Base-by-base conservation (phyloP, 2,113 vertebrate genomes). In the Ctenodactylus gundi region DNA sequence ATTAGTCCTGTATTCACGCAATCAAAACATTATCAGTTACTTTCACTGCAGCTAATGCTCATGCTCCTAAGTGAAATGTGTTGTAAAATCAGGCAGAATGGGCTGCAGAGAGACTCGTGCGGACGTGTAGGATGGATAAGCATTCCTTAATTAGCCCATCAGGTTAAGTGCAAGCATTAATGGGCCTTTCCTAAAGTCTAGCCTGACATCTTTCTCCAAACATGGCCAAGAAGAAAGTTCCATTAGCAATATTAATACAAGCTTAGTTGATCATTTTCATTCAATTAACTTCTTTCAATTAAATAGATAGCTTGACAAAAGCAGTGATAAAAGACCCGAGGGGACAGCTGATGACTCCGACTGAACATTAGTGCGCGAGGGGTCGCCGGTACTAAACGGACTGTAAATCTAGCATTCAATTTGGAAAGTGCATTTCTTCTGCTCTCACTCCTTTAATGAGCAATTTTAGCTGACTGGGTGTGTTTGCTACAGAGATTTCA, bases 251-350 rank as follows among this genome's bases (percentile, higher is more conserved):
- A 99, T 99, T 99, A 99, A 99, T 99, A 99, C 99, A 99, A 99
- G 99, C 99, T 99, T 99, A 99, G 99, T 99, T 99, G 99, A 99
- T 99, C 99, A 99, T 99, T 99, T 99, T 99, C 99, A 99, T 99
- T 99, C 99, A 99, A 99, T 99, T 99, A 99, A 99, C 99, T 99
- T 99, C 99, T 99, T 99, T 99, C 99, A 99, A 99, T 99, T 99
- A 99, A 99, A 99, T 99, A 99, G 99, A 99, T 99, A 99, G 99
- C 99, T 99, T 98, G 99, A 99, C 99, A 99, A 99, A 99, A 99
- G 99, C 98, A 98, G 99, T 99, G 99, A 99, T 99, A 99, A 99
- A 99, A 99, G 99, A 99, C 99, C 99, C 98, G 94, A 97, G 99
- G 98, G 99, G 99, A 99, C 98, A 98, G 99, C 98, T 99, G 99